phyloP scores from a whole-genome alignment of 2,888 invertebrate genomes.

The Heliconius sara region DNA sequence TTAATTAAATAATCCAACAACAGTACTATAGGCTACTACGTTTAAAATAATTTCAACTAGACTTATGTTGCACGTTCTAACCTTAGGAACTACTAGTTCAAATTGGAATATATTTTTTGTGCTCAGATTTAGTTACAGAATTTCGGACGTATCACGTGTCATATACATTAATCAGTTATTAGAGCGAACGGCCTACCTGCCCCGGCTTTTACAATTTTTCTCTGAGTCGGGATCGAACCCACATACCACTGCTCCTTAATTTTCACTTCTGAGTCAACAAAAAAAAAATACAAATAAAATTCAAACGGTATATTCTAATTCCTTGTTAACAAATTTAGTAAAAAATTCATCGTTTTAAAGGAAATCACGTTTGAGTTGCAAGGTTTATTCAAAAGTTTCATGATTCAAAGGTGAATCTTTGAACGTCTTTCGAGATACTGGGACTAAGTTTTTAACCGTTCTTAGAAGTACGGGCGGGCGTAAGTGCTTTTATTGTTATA shows the following conservation, averaged over 20 bases:
- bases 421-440: constrained; percentile 13
- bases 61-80: too few relatives aligned
- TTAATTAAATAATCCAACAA: too few relatives aligned
- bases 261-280: not conserved
- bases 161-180: too few relatives aligned
- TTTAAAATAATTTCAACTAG: not conserved
- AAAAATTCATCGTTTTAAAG: constrained; percentile 5
- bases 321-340: not conserved
- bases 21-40: not conserved
- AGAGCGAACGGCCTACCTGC: too few relatives aligned
- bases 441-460: constrained; percentile 9
- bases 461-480: not conserved
- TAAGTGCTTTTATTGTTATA: constrained; percentile 18
- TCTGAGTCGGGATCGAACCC: not conserved
- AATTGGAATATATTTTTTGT: too few relatives aligned
- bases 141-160: too few relatives aligned
- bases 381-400: constrained; percentile 6
- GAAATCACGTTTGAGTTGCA: constrained; percentile 10
- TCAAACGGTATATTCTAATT: not conserved
- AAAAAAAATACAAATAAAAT: not conserved
- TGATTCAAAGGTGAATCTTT: constrained; percentile 9
- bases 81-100: too few relatives aligned
- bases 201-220: too few relatives aligned
- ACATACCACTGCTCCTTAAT: not conserved
- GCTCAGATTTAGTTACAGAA: too few relatives aligned